Evolutionary conservation across 2,888 invertebrate genomes (phyloP).

Genomic region (Bhutanitis thaidina): DNA sequence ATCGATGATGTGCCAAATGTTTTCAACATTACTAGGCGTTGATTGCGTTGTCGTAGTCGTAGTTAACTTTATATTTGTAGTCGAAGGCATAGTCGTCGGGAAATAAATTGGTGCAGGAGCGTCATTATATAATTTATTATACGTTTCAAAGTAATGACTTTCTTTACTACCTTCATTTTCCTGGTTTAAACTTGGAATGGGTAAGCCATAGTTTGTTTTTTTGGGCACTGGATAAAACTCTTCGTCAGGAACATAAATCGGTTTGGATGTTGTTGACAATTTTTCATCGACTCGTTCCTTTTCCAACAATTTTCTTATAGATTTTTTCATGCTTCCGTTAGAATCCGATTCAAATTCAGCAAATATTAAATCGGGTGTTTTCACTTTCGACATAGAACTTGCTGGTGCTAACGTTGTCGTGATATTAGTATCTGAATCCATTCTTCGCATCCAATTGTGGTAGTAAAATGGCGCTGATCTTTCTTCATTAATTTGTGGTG

Average conservation of each 20-base stretch:
- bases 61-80: constrained; percentile 39
- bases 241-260: constrained; percentile 60
- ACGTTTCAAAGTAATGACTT: constrained; percentile 51
- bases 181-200: constrained; percentile 25
- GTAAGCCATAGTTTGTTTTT: constrained; percentile 38
- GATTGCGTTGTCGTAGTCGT: constrained; percentile 37
- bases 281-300: constrained; percentile 47
- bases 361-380: constrained; percentile 69
- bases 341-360: constrained; percentile 65
- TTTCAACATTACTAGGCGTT: constrained; percentile 48
- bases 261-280: constrained; percentile 40
- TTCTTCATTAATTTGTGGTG: constrained; percentile 41
- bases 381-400: constrained; percentile 37
- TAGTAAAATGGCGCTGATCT: constrained; percentile 67
- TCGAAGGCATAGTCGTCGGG: constrained; percentile 36
- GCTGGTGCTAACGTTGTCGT: constrained; percentile 35
- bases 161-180: constrained; percentile 29
- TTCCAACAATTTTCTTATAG: constrained; percentile 62
- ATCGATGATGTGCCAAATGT: constrained; percentile 73
- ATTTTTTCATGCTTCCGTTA: constrained; percentile 47
- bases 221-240: constrained; percentile 32
- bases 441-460: constrained; percentile 66
- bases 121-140: constrained; percentile 51
- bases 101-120: constrained; percentile 41
- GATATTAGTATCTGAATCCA: constrained; percentile 49